phyloP scores from a whole-genome alignment of 2,888 invertebrate species.

The Glyphotaelius pellucidus region DNA sequence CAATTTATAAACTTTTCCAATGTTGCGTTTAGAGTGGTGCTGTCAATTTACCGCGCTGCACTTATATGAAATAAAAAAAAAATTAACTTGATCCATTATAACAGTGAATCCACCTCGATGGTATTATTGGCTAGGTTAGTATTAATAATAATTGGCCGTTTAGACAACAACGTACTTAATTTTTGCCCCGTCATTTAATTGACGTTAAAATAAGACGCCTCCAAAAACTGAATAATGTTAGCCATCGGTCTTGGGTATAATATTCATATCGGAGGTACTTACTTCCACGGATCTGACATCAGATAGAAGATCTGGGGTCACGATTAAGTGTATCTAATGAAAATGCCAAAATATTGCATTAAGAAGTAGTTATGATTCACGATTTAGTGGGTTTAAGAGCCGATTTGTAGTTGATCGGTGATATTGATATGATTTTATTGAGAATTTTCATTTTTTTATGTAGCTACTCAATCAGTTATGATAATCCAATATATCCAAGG shows the following conservation, averaged over 20 bases:
- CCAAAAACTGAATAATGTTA: neutral
- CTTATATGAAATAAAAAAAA: neutral
- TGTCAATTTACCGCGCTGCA: neutral
- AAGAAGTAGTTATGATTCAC: neutral
- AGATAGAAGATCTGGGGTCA: slow-evolving; percentile 2
- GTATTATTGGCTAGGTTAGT: neutral
- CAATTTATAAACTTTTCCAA: neutral
- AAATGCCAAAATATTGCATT: neutral
- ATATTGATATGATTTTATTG: neutral
- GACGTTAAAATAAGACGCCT: neutral
- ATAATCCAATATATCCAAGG: neutral
- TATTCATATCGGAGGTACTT: neutral
- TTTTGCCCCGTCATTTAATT: slow-evolving; percentile 10
- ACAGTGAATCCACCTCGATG: neutral
- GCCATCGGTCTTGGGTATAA: neutral
- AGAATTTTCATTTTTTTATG: neutral
- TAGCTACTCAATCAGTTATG: neutral
- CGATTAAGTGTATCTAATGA: neutral
- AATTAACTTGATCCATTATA: slow-evolving; percentile 20
- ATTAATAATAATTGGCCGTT: slow-evolving; percentile 26
- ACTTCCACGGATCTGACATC: neutral
- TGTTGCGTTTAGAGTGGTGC: neutral
- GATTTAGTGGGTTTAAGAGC: neutral
- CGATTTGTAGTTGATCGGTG: neutral
- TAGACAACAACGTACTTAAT: slow-evolving; percentile 25